phyloP scores from a whole-genome alignment of 2,797 vertebrate genomes.

The Cheirogaleus major region DNA sequence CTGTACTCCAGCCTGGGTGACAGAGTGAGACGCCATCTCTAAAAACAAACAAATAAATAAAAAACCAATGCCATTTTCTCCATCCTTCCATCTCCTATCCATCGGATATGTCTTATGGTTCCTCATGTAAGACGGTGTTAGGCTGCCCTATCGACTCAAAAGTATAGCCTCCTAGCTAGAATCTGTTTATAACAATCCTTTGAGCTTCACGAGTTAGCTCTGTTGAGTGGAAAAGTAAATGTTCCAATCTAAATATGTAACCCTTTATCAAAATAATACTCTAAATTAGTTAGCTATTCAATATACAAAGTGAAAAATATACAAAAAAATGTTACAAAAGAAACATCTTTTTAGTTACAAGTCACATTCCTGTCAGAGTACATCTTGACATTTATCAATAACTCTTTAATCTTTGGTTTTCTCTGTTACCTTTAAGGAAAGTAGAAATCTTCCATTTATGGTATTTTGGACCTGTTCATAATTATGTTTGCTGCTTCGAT shows the following conservation, averaged over 20 bases:
- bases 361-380: not conserved
- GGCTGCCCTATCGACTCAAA: not conserved
- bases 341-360: not conserved
- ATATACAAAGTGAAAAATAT: constrained; percentile 18
- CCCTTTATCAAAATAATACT: not conserved
- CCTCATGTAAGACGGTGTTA: not conserved
- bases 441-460: not conserved
- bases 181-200: not conserved
- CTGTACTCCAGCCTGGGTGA: not conserved
- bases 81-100: not conserved
- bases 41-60: not conserved
- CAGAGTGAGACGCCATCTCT: not conserved
- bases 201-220: not conserved
- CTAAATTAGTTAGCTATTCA: not conserved
- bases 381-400: constrained; percentile 14
- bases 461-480: not conserved
- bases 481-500: constrained; percentile 1
- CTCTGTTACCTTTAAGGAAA: constrained; percentile 20
- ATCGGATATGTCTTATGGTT: not conserved
- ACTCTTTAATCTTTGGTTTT: not conserved
- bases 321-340: not conserved
- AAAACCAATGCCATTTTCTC: not conserved
- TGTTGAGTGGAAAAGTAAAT: not conserved
- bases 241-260: not conserved
- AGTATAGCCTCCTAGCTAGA: not conserved